phyloP scores from a whole-genome alignment of 2,888 invertebrate species.

The Nemotelus pantherinus region DNA sequence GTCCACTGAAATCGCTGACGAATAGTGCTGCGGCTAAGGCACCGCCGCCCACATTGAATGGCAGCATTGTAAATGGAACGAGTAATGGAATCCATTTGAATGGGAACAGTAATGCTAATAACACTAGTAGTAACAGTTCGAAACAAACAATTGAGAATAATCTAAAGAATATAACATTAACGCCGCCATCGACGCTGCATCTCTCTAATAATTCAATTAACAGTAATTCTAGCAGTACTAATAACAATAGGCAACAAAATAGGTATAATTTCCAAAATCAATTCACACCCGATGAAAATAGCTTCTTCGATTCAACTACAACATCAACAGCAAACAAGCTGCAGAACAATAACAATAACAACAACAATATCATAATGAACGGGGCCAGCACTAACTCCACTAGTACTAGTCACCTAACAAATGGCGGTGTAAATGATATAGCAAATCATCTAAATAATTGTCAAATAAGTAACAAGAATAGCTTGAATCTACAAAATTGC shows the following conservation, averaged over 20 bases:
- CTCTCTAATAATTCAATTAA: constrained; percentile 53
- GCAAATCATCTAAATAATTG: constrained; percentile 40
- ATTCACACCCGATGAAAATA: constrained; percentile 47
- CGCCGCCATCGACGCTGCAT: constrained; percentile 62
- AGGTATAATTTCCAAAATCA: constrained; percentile 43
- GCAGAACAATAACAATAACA: constrained; percentile 43
- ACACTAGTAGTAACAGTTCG: constrained; percentile 23
- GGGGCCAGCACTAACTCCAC: constrained; percentile 12
- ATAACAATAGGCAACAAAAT: constrained; percentile 44
- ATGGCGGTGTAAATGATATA: constrained; percentile 54
- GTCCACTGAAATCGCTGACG: constrained; percentile 64
- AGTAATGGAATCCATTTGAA: constrained; percentile 42
- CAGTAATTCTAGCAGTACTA: constrained; percentile 45
- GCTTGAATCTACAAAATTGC: constrained; percentile 44
- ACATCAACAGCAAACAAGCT: not conserved
- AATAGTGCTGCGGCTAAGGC: constrained; percentile 60
- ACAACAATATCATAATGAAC: constrained; percentile 25
- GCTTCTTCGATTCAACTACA: constrained; percentile 44
- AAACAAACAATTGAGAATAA: constrained; percentile 55
- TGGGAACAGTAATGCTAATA: constrained; percentile 24
- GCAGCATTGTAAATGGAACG: constrained; percentile 38
- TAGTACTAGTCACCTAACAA: constrained; percentile 54
- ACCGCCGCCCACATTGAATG: constrained; percentile 49
- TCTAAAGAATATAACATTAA: constrained; percentile 61
- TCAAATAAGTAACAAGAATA: constrained; percentile 46